Conservation (phyloP, 2,888 invertebrate species). For the Pristionchus maxplancki region DNA sequence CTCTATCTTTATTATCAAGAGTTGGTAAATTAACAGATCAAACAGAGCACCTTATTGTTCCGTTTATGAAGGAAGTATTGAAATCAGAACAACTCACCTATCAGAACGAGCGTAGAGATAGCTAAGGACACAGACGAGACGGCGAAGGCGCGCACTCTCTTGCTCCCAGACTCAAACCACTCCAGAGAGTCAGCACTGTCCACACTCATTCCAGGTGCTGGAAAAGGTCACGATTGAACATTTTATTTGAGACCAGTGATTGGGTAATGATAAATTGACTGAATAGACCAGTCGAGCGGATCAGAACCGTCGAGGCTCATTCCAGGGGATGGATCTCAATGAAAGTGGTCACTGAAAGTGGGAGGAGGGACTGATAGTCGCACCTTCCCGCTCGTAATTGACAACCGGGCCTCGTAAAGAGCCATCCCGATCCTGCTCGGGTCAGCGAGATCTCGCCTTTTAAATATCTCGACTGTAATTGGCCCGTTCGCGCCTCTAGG, state of each 20-base stretch:
- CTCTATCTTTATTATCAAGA: too few species aligned
- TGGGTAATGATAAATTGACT: too few species aligned
- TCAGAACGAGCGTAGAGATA: background rate
- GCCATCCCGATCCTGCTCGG: too few species aligned
- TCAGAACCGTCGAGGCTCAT: constrained; percentile 18
- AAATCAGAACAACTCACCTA: background rate
- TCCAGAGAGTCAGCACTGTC: background rate
- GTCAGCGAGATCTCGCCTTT: too few species aligned
- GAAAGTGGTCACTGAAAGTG: background rate
- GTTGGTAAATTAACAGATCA: too few species aligned
- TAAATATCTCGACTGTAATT: background rate
- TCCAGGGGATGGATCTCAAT: background rate
- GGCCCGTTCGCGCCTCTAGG: constrained; percentile 2
- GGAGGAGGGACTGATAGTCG: background rate
- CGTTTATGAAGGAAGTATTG: too few species aligned
- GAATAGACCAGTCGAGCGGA: background rate
- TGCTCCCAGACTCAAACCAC: background rate
- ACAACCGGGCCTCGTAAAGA: constrained; percentile 36
- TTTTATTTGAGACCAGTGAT: too few species aligned
- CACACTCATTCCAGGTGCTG: constrained; percentile 3
- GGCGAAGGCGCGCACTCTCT: background rate
- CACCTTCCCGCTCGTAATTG: background rate
- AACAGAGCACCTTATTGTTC: too few species aligned
- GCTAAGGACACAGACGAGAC: background rate
- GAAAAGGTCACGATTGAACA: too few species aligned